These are phyloP conservation scores for Beroe forskalii DNA, from an alignment of 37 sponge, comb jelly and placozoan genomes.

Conservation along the genomic window DNA sequence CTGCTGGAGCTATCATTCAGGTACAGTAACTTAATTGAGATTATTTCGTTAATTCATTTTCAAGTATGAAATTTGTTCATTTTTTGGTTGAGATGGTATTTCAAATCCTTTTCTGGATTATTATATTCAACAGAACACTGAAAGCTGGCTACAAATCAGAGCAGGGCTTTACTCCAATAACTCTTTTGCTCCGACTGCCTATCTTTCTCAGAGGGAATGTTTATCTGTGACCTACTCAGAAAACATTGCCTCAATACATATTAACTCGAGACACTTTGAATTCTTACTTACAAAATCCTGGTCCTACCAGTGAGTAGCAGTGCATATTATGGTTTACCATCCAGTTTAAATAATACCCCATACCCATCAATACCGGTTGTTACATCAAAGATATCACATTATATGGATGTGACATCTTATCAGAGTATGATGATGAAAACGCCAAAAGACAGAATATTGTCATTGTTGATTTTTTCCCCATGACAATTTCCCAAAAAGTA, in stretches of 20 bases:
- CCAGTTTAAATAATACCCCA: not conserved
- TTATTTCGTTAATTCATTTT: too few relatives aligned
- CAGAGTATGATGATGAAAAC: too few relatives aligned
- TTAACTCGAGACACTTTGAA: too few relatives aligned
- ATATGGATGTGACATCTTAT: not conserved
- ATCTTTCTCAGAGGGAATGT: not conserved
- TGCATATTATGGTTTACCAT: not conserved
- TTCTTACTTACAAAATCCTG: too few relatives aligned
- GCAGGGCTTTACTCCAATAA: not conserved
- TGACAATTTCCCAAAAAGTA: not conserved
- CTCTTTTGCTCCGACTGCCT: not conserved
- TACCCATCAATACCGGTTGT: not conserved
- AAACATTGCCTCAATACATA: too few relatives aligned
- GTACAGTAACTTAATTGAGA: not conserved
- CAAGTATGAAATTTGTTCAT: too few relatives aligned
- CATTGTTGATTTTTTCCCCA: not conserved
- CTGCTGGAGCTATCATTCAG: not conserved
- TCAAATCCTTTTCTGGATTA: not conserved
- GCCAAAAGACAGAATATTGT: not conserved
- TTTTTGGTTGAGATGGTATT: too few relatives aligned
- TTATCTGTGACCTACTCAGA: not conserved
- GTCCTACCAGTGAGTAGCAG: not conserved
- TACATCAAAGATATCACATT: not conserved
- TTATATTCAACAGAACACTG: not conserved
- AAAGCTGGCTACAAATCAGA: not conserved